These are phyloP conservation scores for Gryllus bimaculatus DNA, from an alignment of 1,140 invertebrate species.

Conservation along the genomic window DNA sequence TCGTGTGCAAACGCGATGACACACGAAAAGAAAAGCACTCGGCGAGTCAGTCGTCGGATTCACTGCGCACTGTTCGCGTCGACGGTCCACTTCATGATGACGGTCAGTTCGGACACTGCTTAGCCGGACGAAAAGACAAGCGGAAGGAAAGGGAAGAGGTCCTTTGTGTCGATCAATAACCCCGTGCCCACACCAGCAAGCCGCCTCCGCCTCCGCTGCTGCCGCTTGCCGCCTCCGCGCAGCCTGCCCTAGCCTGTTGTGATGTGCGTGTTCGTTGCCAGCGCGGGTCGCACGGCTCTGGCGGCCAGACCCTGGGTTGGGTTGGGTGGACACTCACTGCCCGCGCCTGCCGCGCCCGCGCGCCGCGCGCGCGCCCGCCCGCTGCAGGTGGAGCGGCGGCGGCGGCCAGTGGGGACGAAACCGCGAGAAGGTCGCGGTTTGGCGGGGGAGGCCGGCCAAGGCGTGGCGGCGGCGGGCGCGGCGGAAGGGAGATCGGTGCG, in stretches of 20 bases:
- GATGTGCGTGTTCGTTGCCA: slow-evolving; percentile 8
- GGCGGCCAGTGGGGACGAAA: slow-evolving; percentile 23
- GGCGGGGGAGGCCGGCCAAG: slow-evolving; percentile 17
- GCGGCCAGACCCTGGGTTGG: background rate
- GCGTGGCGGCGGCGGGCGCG: slow-evolving; percentile 9
- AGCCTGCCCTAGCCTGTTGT: slow-evolving; percentile 9
- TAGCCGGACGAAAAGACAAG: slow-evolving; percentile 11
- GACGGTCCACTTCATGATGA: background rate
- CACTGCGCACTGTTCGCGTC: background rate
- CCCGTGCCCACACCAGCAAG: slow-evolving; percentile 11
- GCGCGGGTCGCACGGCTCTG: slow-evolving; percentile 12
- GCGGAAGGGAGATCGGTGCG: slow-evolving; percentile 23
- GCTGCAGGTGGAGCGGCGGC: slow-evolving; percentile 22
- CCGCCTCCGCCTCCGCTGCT: background rate
- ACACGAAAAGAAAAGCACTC: background rate
- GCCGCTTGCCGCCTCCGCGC: background rate
- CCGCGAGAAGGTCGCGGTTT: slow-evolving; percentile 23
- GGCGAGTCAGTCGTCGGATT: slow-evolving; percentile 4
- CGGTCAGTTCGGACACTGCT: slow-evolving; percentile 13
- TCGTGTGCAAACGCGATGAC: background rate
- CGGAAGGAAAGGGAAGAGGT: slow-evolving; percentile 14
- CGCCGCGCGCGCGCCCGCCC: slow-evolving; percentile 20
- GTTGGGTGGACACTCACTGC: slow-evolving; percentile 17
- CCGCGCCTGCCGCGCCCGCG: slow-evolving; percentile 22
- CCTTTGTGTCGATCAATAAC: slow-evolving; percentile 21